Base-by-base conservation (phyloP, 2,888 invertebrate species). In the Endomychus coccineus region DNA sequence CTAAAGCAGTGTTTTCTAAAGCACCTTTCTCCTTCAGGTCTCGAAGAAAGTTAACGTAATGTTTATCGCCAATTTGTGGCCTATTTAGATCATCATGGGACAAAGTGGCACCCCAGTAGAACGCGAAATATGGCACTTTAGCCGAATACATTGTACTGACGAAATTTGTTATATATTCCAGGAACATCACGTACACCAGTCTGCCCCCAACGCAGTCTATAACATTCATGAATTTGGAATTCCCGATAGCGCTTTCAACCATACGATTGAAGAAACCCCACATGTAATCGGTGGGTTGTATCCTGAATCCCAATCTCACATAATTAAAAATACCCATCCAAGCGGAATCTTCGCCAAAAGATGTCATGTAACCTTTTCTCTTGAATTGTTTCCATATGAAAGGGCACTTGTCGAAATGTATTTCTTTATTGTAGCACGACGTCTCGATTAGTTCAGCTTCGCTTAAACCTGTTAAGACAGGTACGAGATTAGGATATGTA, bases 401-500 rank as follows among this genome's bases (percentile, higher is more conserved):
- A 0, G 82, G 77, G 54, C 90, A 91, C 9, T 74, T 68, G 56
- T 92, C 91, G 58, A 84, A 88, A 12, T 73, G 71, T 1, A 71
- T 67, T 27, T 65, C 64, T 11, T 36, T 31, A 12, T 39, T 40
- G 73, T 81, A 77, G 55, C 88, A 89, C 0, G 64, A 70, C 36
- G 67, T 66, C 31, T 68, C 69, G 27, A 88, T 60, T n/a, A n/a
- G n/a, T 52, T 88, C 83, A 1, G 69, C 67, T 16, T 77, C 77
- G 24, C 72, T 74, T 25, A 80, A 59, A 0, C 92, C 92, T 2
- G 80, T 77, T 7, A 92, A 66, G 43, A 88, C 73, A 0, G 94
- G 85, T 4, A 85, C 75, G 39, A 95, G 61, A 62, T 95, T 95
- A 1, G 91, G 90, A 59, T 86, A 92, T 0, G 94, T 94, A 62